Evolutionary conservation across 2,888 invertebrate genomes (phyloP), one percentile per base, ranked within the genome.

Genomic region (Blera fallax): DNA sequence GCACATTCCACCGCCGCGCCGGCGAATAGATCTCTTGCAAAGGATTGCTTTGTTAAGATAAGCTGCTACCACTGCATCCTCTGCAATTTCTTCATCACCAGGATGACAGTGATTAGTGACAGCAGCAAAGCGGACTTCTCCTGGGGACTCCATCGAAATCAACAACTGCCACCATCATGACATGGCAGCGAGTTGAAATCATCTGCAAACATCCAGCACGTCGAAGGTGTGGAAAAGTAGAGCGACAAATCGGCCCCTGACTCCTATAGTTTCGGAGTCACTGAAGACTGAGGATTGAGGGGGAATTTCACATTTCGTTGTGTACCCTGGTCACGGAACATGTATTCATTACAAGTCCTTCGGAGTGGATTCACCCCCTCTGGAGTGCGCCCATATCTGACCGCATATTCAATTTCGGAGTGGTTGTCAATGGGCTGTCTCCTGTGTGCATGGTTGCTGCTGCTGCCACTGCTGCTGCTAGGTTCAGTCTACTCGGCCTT

Each of bases 61-160:
- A 8, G 8, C 58, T 40, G 24, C 48, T 40, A 56, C 48, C 52
- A 45, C 34, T 29, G 52, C 8, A 56, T 74, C 67, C 83, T 79
- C 48, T 56, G 37, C 62, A 43, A 56, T 82, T 73, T 67, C 79
- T 58, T 84, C 79, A 69, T 73, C 54, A 11, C 8, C 64, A 54
- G 54, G 54, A n/a, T 79, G 83, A 84, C 83, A 84, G 73, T 84
- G 79, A 84, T 73, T 64, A 69, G 73, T 73, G 74, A 64, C 79
- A 69, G 40, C 45, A 56, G n/a, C 37, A 56, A 27, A 52, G 40
- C 37, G 27, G 62, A 37, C 27, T 56, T 48, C 65, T 76, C 40
- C 56, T 56, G 72, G 43, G 60, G 60, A 21, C 21, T n/a, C 40
- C 45, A 67, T 76, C 58, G 29, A 14, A 45, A 21, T 29, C 32